Evolutionary conservation across 2,888 invertebrate genomes (phyloP).

Genomic region (Synanthedon tipuliformis): DNA sequence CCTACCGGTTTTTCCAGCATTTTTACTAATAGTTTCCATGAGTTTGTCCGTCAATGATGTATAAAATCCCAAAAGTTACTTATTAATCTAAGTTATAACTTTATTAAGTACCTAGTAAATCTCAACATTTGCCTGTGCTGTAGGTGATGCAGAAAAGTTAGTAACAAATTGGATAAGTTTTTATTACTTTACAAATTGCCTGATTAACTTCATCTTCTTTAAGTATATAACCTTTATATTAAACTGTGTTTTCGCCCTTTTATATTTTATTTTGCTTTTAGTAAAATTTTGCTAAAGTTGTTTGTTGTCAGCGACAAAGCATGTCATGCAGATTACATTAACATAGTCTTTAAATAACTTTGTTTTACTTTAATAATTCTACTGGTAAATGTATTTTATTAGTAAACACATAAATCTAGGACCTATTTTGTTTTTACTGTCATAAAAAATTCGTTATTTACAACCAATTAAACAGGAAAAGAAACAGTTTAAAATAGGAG

Average conservation of each 20-base stretch:
- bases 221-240: not conserved
- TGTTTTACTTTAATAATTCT: too few relatives aligned
- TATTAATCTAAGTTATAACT: not conserved
- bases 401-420: too few relatives aligned
- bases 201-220: slow-evolving; percentile 18
- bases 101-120: slow-evolving; percentile 20
- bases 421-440: too few relatives aligned
- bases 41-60: too few relatives aligned
- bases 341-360: too few relatives aligned
- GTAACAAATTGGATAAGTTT: slow-evolving; percentile 47
- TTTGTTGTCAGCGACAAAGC: not conserved
- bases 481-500: too few relatives aligned
- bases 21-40: too few relatives aligned
- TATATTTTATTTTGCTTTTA: not conserved
- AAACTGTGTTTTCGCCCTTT: not conserved
- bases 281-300: not conserved
- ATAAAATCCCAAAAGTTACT: too few relatives aligned
- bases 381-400: too few relatives aligned
- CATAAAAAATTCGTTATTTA: too few relatives aligned
- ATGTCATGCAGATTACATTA: not conserved
- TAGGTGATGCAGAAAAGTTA: slow-evolving; percentile 10
- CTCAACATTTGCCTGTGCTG: slow-evolving; percentile 12
- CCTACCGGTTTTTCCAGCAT: too few relatives aligned
- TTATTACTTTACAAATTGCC: slow-evolving; percentile 43
- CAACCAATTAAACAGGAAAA: too few relatives aligned